Evolutionary conservation across 2,113 vertebrate species (phyloP).

Genomic region (Lycaon pictus): DNA sequence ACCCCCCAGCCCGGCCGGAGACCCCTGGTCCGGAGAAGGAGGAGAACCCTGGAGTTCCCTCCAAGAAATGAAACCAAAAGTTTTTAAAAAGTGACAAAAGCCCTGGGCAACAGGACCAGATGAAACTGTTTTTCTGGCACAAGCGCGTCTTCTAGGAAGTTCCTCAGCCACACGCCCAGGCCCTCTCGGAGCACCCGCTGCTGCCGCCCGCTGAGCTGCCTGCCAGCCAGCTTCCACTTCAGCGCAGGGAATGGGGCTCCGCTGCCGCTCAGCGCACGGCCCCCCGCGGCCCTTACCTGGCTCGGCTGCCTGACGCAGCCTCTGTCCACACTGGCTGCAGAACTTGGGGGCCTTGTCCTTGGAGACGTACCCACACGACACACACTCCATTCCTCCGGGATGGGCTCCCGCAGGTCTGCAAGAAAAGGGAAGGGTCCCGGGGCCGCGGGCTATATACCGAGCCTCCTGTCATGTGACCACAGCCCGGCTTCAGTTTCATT

Average conservation of each 20-base stretch:
- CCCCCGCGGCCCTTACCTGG: slow-evolving; percentile 70
- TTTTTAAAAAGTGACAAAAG: not conserved
- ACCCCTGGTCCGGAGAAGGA: accelerated
- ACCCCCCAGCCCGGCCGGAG: not conserved
- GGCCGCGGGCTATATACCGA: accelerated
- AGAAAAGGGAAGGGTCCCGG: accelerated
- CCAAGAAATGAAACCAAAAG: not conserved
- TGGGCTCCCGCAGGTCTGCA: not conserved
- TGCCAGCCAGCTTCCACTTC: not conserved
- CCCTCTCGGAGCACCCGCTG: too few relatives aligned
- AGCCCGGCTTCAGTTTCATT: slow-evolving; percentile 30
- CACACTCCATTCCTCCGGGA: slow-evolving; percentile 85
- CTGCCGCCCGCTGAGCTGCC: not conserved
- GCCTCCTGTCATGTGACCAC: not conserved
- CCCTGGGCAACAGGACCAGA: not conserved
- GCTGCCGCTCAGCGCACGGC: not conserved
- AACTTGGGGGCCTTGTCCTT: slow-evolving; percentile 81
- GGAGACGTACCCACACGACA: not conserved
- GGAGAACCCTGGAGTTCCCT: not conserved
- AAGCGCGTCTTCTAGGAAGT: not conserved
- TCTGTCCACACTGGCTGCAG: slow-evolving; percentile 85
- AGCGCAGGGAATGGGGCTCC: accelerated
- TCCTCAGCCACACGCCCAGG: not conserved
- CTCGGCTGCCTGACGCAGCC: not conserved
- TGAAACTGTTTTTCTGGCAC: not conserved